These are phyloP conservation scores for Gymnodraco acuticeps DNA, from an alignment of 2,797 vertebrate genomes.

Conservation along the genomic window DNA sequence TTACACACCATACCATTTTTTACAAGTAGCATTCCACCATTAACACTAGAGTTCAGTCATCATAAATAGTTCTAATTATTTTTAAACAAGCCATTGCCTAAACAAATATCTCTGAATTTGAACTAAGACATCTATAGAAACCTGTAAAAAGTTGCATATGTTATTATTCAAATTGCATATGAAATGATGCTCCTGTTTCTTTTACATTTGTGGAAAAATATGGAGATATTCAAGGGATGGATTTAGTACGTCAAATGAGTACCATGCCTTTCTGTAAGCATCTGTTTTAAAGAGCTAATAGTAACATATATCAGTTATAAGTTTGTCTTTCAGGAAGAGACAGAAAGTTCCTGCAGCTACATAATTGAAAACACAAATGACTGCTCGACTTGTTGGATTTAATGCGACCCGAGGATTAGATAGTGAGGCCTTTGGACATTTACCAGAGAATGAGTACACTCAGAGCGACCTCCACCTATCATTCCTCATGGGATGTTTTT, in stretches of 20 bases:
- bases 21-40: not conserved
- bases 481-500: slow-evolving; percentile 72
- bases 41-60: slow-evolving; percentile 3
- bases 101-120: not conserved
- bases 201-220: slow-evolving; percentile 24
- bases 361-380: slow-evolving; percentile 87
- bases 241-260: slow-evolving; percentile 21
- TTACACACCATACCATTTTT: not conserved
- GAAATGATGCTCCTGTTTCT: not conserved
- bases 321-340: slow-evolving; percentile 47
- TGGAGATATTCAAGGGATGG: slow-evolving; percentile 30
- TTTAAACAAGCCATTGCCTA: not conserved
- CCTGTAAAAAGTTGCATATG: not conserved
- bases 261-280: slow-evolving; percentile 22
- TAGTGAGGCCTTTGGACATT: slow-evolving; percentile 81
- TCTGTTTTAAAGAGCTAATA: slow-evolving; percentile 48
- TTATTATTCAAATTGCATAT: slow-evolving; percentile 5
- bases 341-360: slow-evolving; percentile 67
- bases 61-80: too few species aligned
- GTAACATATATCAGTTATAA: slow-evolving; percentile 46
- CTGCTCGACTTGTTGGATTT: slow-evolving; percentile 81
- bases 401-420: slow-evolving; percentile 84
- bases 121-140: not conserved
- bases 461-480: slow-evolving; percentile 72
- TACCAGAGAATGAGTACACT: slow-evolving; percentile 83